Conservation (phyloP, 1,140 invertebrate species). For the Papilio machaon region DNA sequence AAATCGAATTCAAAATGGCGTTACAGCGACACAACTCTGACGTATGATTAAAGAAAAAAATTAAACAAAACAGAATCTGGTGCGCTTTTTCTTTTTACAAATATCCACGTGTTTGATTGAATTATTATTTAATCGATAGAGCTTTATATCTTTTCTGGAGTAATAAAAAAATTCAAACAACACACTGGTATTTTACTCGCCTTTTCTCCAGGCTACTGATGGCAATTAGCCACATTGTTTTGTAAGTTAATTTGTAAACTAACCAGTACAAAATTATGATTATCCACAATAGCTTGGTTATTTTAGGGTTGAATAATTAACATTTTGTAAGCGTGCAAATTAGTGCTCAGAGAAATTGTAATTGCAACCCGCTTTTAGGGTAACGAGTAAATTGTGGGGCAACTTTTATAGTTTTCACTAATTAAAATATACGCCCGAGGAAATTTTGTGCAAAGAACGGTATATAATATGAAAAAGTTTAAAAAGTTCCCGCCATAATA, state of each 20-base stretch:
- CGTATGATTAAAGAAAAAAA: conserved; percentile 54
- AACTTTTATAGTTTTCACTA: conserved; percentile 19
- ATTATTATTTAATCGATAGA: too few relatives aligned
- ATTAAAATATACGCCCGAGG: not conserved
- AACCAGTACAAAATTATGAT: not conserved
- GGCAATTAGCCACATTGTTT: not conserved
- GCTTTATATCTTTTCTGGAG: too few relatives aligned
- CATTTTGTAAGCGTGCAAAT: not conserved
- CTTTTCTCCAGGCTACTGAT: too few relatives aligned
- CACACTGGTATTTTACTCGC: too few relatives aligned
- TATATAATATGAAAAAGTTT: conserved; percentile 12
- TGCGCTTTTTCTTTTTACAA: conserved; percentile 41
- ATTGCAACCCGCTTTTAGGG: not conserved
- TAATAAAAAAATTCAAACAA: too few relatives aligned
- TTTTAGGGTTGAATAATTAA: not conserved
- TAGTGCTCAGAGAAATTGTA: conserved; percentile 8
- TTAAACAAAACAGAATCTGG: conserved; percentile 42
- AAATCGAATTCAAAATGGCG: not conserved
- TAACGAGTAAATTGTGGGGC: not conserved
- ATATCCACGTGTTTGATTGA: not conserved
- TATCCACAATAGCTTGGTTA: not conserved
- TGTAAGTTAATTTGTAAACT: not conserved
- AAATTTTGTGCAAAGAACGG: not conserved
- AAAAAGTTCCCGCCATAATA: not conserved
- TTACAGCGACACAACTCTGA: not conserved